These are phyloP conservation scores for Cephus nigrinus DNA, from an alignment of 2,888 invertebrate species.

Conservation along the genomic window DNA sequence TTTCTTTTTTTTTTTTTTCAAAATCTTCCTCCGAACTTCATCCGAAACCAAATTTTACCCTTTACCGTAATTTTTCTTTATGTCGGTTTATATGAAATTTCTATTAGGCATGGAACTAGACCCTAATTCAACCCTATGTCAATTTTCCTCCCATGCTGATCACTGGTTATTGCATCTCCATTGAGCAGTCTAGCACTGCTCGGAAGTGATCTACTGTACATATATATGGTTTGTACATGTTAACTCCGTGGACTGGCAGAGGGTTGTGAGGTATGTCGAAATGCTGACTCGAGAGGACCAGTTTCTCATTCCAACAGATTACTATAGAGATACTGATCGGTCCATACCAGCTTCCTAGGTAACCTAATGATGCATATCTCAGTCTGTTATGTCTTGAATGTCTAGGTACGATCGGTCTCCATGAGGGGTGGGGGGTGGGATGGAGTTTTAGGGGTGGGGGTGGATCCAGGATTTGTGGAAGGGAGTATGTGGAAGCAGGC, in stretches of 20 bases:
- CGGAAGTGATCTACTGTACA: too few species aligned
- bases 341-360: background rate
- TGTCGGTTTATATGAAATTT: too few species aligned
- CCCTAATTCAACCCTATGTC: too few species aligned
- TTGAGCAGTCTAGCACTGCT: too few species aligned
- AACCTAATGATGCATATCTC: constrained; percentile 54
- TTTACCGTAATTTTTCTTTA: too few species aligned
- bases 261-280: constrained; percentile 3
- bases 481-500: constrained; percentile 39
- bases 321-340: background rate
- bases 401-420: constrained; percentile 44
- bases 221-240: background rate
- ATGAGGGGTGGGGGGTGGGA: background rate
- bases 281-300: background rate
- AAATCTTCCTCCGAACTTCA: too few species aligned
- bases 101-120: too few species aligned
- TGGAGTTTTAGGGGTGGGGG: constrained; percentile 11
- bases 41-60: too few species aligned
- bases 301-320: background rate
- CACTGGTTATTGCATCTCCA: too few species aligned
- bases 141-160: too few species aligned
- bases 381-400: constrained; percentile 62
- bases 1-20: too few species aligned
- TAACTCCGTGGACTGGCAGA: constrained; percentile 5
- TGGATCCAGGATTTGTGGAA: constrained; percentile 8